Conservation (phyloP, 2,888 invertebrate species). For the Apocheima hispidaria region DNA sequence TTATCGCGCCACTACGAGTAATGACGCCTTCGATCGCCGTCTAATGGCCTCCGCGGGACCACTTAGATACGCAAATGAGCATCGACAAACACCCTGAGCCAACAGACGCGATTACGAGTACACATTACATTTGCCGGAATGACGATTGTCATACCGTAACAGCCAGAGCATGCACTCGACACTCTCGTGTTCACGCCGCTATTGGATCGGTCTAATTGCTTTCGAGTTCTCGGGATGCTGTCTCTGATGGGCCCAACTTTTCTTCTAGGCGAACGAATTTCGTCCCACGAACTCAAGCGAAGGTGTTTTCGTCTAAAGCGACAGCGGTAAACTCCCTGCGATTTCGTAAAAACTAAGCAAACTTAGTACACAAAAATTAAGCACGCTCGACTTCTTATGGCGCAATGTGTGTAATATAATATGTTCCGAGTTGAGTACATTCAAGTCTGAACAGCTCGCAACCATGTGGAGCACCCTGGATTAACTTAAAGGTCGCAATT, state of each 20-base stretch:
- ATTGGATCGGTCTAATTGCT: conserved; percentile 30
- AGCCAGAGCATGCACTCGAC: conserved; percentile 28
- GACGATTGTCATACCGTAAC: conserved; percentile 47
- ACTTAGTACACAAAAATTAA: conserved; percentile 35
- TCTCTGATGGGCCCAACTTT: conserved; percentile 22
- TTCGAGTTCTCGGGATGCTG: conserved; percentile 25
- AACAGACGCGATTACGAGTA: conserved; percentile 58
- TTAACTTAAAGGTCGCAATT: conserved; percentile 51
- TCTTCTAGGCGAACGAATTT: conserved; percentile 26
- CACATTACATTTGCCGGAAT: conserved; percentile 58
- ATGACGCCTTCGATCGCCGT: conserved; percentile 82
- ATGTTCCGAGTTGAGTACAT: conserved; percentile 40
- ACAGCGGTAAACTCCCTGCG: background rate
- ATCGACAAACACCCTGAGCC: conserved; percentile 69
- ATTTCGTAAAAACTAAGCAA: conserved; percentile 10
- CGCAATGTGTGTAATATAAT: conserved; percentile 33
- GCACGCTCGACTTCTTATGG: conserved; percentile 17
- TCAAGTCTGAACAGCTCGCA: conserved; percentile 43
- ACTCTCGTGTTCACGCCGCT: conserved; percentile 23
- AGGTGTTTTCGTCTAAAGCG: conserved; percentile 6
- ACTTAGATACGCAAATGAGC: conserved; percentile 86
- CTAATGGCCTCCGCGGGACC: conserved; percentile 83
- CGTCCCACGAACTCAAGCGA: conserved; percentile 5
- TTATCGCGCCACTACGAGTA: conserved; percentile 82
- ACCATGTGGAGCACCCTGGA: conserved; percentile 41